Conservation (phyloP, 2,797 vertebrate genomes). For the Falco columbarius region DNA sequence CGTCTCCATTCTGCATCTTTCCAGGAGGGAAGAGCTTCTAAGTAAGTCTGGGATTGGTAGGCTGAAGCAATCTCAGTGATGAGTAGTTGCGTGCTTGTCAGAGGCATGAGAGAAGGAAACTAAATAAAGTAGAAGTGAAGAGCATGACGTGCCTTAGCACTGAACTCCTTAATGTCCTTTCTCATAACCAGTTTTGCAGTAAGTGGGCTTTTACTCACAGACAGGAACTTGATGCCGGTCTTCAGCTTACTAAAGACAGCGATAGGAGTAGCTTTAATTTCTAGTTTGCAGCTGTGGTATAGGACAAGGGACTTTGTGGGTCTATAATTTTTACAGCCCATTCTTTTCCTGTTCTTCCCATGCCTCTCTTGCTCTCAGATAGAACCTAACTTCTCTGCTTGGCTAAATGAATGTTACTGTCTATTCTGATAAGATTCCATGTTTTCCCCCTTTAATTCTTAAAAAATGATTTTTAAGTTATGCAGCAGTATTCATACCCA, state of each 20-base stretch:
- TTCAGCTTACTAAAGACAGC: background rate
- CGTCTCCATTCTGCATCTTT: background rate
- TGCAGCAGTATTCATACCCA: background rate
- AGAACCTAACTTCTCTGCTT: background rate
- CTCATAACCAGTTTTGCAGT: background rate
- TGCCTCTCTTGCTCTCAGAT: background rate
- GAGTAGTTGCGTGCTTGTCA: background rate
- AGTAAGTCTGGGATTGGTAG: background rate
- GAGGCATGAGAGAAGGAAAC: background rate
- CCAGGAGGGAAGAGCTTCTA: background rate
- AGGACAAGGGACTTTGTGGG: background rate
- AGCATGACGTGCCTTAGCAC: background rate
- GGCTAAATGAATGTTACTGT: background rate
- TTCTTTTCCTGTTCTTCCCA: background rate
- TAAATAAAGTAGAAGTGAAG: background rate
- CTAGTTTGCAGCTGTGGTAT: background rate
- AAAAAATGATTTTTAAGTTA: background rate
- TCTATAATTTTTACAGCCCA: background rate
- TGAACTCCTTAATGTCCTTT: background rate
- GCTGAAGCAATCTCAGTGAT: accelerated
- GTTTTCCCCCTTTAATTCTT: background rate
- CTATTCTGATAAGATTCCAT: background rate
- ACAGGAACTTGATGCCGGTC: background rate
- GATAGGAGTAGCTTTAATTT: background rate
- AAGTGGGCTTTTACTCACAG: background rate